These are phyloP conservation scores for Apodemia hepburni DNA, from an alignment of 2,888 invertebrate species.

Conservation along the genomic window DNA sequence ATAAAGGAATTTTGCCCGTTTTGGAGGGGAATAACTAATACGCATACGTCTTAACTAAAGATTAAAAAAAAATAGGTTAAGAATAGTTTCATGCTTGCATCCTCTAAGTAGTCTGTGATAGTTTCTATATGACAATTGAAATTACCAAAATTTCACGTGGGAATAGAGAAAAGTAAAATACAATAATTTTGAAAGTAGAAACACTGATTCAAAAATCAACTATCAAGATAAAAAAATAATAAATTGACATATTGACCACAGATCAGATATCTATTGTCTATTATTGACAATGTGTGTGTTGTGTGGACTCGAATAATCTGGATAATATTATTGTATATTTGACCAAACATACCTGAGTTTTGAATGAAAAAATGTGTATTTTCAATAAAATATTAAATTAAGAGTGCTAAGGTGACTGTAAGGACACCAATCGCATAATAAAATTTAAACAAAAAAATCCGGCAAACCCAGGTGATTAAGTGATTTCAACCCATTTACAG, in stretches of 20 bases:
- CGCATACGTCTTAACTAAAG: no score
- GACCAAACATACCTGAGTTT: constrained; percentile 60
- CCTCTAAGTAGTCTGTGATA: no score
- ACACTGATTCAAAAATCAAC: background rate
- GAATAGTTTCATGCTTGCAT: no score
- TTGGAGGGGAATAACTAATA: no score
- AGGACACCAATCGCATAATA: constrained; percentile 26
- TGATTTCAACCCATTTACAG: background rate
- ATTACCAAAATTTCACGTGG: no score
- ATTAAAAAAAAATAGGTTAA: no score
- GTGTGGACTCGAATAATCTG: constrained; percentile 39
- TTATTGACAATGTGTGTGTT: constrained; percentile 9
- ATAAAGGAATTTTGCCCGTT: no score
- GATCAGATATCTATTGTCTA: no score
- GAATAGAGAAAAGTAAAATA: background rate
- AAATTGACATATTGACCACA: no score
- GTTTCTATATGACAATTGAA: no score
- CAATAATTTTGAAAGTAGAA: background rate
- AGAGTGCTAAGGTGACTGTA: constrained; percentile 35
- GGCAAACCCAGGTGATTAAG: constrained; percentile 17
- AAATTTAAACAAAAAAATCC: constrained; percentile 35
- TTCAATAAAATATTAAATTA: constrained; percentile 23
- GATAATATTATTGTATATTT: constrained; percentile 52
- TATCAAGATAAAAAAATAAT: background rate
- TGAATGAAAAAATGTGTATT: constrained; percentile 63